These are phyloP conservation scores for Cephus nigrinus DNA, from an alignment of 2,888 invertebrate genomes.

Conservation along the genomic window DNA sequence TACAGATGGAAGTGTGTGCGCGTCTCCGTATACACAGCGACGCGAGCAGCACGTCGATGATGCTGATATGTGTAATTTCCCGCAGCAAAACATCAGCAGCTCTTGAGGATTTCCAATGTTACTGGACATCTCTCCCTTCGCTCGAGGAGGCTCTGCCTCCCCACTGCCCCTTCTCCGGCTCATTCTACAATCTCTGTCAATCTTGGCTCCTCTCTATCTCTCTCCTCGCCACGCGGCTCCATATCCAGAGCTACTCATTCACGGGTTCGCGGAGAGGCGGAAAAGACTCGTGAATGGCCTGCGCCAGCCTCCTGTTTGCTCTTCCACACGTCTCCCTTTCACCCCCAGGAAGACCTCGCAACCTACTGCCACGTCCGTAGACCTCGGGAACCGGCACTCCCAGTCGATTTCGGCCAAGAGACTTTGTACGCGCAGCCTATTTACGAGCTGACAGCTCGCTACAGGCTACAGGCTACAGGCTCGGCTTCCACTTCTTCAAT, in stretches of 20 bases:
- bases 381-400: conserved; percentile 17
- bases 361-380: conserved; percentile 10
- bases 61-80: conserved; percentile 15
- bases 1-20: background rate
- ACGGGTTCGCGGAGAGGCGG: conserved; percentile 7
- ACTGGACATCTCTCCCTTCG: background rate
- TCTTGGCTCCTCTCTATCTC: background rate
- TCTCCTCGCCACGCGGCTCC: background rate
- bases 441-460: too few species aligned
- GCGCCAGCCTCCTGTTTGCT: conserved; percentile 11
- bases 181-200: background rate
- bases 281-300: conserved; percentile 6
- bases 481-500: conserved; percentile 22
- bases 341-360: background rate
- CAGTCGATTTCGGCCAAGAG: too few species aligned
- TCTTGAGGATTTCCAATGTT: background rate
- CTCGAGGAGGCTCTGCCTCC: too few species aligned
- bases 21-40: background rate
- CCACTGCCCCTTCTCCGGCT: background rate
- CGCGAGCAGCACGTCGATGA: background rate
- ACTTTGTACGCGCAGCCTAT: too few species aligned
- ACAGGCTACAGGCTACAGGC: too few species aligned
- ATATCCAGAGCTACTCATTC: conserved; percentile 21
- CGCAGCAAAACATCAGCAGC: conserved; percentile 13
- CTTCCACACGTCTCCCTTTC: background rate